Evolutionary conservation across 1,140 invertebrate genomes (phyloP), one percentile per base, ranked within the genome.

Genomic region (Bombus consobrinus): DNA sequence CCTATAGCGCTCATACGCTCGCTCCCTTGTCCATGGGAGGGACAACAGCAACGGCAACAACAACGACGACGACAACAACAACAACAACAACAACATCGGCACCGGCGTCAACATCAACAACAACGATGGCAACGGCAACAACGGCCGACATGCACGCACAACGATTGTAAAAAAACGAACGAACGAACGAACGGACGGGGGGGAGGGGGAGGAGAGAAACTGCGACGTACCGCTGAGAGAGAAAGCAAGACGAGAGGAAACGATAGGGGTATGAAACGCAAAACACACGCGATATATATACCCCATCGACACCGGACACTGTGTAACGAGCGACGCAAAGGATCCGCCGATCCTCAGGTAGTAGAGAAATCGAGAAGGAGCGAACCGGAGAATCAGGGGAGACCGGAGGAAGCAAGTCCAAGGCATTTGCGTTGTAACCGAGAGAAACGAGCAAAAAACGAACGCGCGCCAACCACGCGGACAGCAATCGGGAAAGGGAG

Each of bases 1-100:
- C 92, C 93, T 92, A 94, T 94, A 93, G 92, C 88, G 89, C 88
- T 94, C 91, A 91, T 94, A 92, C 83, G 66, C 92, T 93, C 91
- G 89, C 91, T 92, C 86, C 89, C 87, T 80, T 80, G 88, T 87
- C 89, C 79, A 74, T 77, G 80, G 77, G 81, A 90, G 84, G 84
- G 59, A 22, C 87, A 74, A 81, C 89, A 81, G 85, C 89, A 74
- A 71, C 69, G 13, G 12, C 37, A 39, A 28, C 69, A n/a, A n/a
- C n/a, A 74, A 87, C 85, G 64, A 89, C 89, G 68, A 78, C 89
- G 73, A 57, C 87, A 64, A 71, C 88, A 88, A 87, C 86, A 2
- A 39, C 39, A 9, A 39, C 39, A 12, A 39, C 86, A 77, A 72
- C 89, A 89, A 82, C 89, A 73, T 81, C 89, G 81, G 89, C 89